Conservation (phyloP, 2,797 vertebrate species). For the Hipposideros larvatus region DNA sequence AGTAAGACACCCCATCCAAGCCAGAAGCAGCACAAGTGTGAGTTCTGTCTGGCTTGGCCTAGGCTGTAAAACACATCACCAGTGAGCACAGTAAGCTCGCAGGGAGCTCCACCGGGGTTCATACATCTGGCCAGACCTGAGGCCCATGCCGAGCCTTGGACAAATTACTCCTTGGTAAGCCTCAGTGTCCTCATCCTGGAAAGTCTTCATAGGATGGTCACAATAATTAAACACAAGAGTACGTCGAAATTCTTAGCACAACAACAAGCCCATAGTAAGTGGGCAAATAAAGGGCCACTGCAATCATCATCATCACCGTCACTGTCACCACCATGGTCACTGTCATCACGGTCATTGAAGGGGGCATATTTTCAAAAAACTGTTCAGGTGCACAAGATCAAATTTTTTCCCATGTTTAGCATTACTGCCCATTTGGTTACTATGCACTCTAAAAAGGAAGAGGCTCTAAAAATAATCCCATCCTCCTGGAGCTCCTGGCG, state of each 20-base stretch:
- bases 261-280: background rate
- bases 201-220: background rate
- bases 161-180: background rate
- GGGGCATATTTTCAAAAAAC: background rate
- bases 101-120: background rate
- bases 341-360: background rate
- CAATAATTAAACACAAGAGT: rapidly evolving
- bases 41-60: background rate
- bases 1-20: background rate
- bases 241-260: background rate
- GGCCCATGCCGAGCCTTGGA: background rate
- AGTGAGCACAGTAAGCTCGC: rapidly evolving
- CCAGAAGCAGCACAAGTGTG: background rate
- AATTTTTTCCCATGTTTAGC: background rate
- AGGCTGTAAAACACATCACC: background rate
- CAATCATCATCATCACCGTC: rapidly evolving
- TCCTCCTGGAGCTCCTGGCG: background rate
- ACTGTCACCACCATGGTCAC: background rate
- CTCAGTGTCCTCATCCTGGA: background rate
- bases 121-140: background rate
- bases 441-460: background rate
- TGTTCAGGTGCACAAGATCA: background rate
- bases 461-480: background rate
- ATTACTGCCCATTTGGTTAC: background rate
- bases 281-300: background rate